phyloP scores from a whole-genome alignment of 2,888 invertebrate genomes.

The Nasonovia ribisnigri region DNA sequence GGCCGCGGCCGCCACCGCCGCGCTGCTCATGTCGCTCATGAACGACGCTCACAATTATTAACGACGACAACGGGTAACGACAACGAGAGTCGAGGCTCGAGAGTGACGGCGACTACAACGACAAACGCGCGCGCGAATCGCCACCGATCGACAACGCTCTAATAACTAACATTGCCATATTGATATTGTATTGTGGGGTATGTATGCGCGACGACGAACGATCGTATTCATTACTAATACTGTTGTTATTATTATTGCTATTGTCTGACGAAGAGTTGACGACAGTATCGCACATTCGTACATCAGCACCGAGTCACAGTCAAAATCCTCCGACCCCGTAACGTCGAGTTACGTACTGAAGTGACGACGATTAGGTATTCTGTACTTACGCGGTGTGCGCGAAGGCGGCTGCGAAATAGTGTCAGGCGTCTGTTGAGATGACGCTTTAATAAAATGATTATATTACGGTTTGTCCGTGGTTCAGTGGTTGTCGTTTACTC shows the following conservation, averaged over 20 bases:
- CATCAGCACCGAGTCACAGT: not conserved
- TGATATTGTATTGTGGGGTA: not conserved
- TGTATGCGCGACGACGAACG: not conserved
- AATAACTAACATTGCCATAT: not conserved
- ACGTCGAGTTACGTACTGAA: not conserved
- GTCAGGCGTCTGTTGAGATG: not conserved
- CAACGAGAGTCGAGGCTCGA: not conserved
- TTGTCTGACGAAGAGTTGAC: not conserved
- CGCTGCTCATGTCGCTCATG: conserved; percentile 49
- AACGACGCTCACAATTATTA: conserved; percentile 13
- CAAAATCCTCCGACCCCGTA: not conserved
- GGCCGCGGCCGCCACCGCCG: conserved; percentile 48
- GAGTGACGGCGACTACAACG: not conserved
- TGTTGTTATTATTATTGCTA: not conserved
- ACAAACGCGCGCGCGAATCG: not conserved
- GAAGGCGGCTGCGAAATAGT: not conserved
- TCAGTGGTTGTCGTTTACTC: not conserved
- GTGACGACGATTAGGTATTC: not conserved
- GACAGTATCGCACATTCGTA: not conserved
- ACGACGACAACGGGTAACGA: not conserved
- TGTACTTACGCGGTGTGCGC: conserved; percentile 37
- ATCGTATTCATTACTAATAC: not conserved
- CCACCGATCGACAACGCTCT: not conserved
- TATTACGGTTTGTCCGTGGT: not conserved
- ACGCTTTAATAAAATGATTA: not conserved